Evolutionary conservation across 2,888 invertebrate species (phyloP).

Genomic region (Oscheius sp.): DNA sequence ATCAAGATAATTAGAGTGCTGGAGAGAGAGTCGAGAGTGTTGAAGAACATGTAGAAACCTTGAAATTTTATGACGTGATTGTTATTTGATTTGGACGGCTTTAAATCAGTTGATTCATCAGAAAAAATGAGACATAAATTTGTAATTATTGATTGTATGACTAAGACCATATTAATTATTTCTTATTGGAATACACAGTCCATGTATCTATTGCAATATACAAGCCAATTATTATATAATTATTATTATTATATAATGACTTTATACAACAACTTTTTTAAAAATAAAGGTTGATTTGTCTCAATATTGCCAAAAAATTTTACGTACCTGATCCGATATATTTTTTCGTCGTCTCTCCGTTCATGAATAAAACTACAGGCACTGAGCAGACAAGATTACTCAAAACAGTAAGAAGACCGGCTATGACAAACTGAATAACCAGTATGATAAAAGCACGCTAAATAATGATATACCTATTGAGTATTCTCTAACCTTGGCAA

Average conservation of each 20-base stretch:
- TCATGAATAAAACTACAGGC: background rate
- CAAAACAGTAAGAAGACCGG: background rate
- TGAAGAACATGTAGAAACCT: background rate
- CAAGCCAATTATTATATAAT: too few relatives aligned
- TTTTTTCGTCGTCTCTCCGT: background rate
- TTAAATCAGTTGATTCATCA: too few relatives aligned
- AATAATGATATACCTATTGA: background rate
- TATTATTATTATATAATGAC: too few relatives aligned
- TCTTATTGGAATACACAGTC: too few relatives aligned
- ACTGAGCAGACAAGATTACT: background rate
- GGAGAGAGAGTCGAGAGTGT: background rate
- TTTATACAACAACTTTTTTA: background rate
- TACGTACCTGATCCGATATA: background rate
- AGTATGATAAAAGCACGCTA: conserved; percentile 5
- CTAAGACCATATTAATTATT: too few relatives aligned
- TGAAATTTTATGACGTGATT: too few relatives aligned
- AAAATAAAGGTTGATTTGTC: background rate
- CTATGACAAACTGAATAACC: background rate
- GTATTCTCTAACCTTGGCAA: background rate
- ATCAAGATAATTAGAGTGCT: background rate
- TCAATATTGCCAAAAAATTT: too few relatives aligned
- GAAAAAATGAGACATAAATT: too few relatives aligned
- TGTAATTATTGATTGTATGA: too few relatives aligned
- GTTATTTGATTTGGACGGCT: too few relatives aligned
- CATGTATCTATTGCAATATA: too few relatives aligned